These are phyloP conservation scores for Argentina silus DNA, from an alignment of 2,797 vertebrate genomes.

Conservation along the genomic window DNA sequence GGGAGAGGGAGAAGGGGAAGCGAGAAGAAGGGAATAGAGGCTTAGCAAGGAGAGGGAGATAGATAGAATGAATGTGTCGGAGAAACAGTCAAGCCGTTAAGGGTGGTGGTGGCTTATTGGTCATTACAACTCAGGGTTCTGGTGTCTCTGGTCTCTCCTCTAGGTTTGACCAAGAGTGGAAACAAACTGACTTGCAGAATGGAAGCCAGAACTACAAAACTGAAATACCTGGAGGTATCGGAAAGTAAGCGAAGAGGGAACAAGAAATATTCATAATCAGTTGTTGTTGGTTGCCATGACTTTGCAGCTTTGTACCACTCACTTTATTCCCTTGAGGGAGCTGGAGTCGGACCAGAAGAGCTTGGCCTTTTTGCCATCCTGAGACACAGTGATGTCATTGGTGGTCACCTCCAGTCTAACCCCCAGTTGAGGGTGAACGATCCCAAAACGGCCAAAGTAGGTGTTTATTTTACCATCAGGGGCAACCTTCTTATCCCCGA, in stretches of 20 bases:
- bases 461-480: slow-evolving; percentile 74
- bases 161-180: not conserved
- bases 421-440: slow-evolving; percentile 75
- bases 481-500: slow-evolving; percentile 79
- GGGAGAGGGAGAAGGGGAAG: not conserved
- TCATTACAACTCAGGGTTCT: too few species aligned
- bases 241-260: too few species aligned
- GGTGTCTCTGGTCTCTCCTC: too few species aligned
- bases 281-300: too few species aligned
- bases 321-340: slow-evolving; percentile 69
- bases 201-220: not conserved
- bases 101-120: too few species aligned
- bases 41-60: not conserved
- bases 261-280: too few species aligned
- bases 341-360: slow-evolving; percentile 82
- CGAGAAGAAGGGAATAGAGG: too few species aligned
- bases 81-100: too few species aligned
- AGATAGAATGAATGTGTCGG: not conserved
- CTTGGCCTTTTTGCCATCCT: slow-evolving; percentile 59
- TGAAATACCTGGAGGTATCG: too few species aligned
- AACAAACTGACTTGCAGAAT: not conserved
- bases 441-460: slow-evolving; percentile 88
- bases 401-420: slow-evolving; percentile 84
- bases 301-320: slow-evolving; percentile 36
- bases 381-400: slow-evolving; percentile 77